Percentiles rank a stretch among this genome's conserved stretches.
These are phyloP conservation scores for Sclerurus mexicanus DNA, from an alignment of 2,113 vertebrate species.

Conservation along the genomic window DNA sequence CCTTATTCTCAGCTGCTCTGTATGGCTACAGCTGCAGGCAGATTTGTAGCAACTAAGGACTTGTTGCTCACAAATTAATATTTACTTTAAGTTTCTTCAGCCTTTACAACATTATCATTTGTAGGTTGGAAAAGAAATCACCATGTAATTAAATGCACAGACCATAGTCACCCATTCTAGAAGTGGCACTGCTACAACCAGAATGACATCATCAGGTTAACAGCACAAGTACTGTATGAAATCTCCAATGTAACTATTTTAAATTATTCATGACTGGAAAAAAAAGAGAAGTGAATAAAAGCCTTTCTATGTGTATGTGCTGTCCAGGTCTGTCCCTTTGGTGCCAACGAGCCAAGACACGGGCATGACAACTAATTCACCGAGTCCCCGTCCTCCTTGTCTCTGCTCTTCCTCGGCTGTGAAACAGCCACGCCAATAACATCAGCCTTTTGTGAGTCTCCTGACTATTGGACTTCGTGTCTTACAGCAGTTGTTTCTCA, in stretches of 20 bases:
- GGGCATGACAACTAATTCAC: fast-evolving
- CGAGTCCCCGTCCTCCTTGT: fast-evolving
- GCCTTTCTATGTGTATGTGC: background rate
- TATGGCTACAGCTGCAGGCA: background rate
- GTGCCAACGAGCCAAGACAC: background rate
- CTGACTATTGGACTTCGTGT: fast-evolving
- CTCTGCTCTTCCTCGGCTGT: background rate
- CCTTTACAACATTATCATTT: background rate
- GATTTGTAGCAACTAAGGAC: background rate
- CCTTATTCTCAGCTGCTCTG: background rate
- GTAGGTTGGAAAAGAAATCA: background rate
- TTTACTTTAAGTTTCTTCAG: background rate
- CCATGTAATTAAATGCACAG: background rate
- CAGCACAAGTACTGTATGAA: background rate
- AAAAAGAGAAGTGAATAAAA: background rate
- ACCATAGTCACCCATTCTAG: background rate
- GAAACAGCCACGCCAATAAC: background rate
- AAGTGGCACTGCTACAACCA: background rate
- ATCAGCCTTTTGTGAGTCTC: background rate
- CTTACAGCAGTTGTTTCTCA: background rate
- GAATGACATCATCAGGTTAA: background rate
- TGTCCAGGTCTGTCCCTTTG: background rate
- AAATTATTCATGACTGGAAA: background rate
- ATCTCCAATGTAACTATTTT: background rate
- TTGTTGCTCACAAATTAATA: background rate